Percentiles rank a stretch among this genome's conserved stretches.
Conservation (phyloP, 2,888 invertebrate species). For the Parnassius mnemosyne region DNA sequence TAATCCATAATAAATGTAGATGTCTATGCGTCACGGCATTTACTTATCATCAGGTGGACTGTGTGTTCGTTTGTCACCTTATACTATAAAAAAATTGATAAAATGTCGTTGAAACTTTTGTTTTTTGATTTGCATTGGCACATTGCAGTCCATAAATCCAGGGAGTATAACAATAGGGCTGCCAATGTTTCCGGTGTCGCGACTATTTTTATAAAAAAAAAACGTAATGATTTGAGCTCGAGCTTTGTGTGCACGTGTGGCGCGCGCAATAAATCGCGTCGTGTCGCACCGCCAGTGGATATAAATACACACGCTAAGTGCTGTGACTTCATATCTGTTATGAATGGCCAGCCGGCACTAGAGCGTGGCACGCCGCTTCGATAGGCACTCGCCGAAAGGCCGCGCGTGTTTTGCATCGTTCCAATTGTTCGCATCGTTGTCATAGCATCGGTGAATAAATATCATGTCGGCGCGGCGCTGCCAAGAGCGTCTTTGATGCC, state of each 20-base stretch:
- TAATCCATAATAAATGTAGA: no score
- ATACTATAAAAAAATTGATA: no score
- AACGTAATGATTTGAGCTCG: not conserved
- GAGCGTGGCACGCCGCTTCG: constrained; percentile 26
- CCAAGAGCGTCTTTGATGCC: not conserved
- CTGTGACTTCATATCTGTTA: constrained; percentile 22
- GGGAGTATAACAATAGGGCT: not conserved
- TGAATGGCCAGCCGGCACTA: constrained; percentile 13
- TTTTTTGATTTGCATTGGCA: no score
- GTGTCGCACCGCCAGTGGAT: constrained; percentile 28
- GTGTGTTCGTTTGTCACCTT: no score
- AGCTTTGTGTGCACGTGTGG: constrained; percentile 32
- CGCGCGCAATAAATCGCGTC: constrained; percentile 45
- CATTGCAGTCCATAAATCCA: no score
- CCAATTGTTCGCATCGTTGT: not conserved
- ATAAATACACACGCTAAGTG: constrained; percentile 30
- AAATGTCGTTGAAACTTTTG: no score
- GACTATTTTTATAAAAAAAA: no score
- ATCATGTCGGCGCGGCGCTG: not conserved
- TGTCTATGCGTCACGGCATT: no score
- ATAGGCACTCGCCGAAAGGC: not conserved
- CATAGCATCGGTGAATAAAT: not conserved
- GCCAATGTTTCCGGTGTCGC: constrained; percentile 1
- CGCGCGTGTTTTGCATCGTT: not conserved
- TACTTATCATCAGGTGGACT: no score